Evolutionary conservation across 2,113 vertebrate genomes (phyloP), one percentile per base, ranked within the genome.

Genomic region (Lethenteron reissneri): DNA sequence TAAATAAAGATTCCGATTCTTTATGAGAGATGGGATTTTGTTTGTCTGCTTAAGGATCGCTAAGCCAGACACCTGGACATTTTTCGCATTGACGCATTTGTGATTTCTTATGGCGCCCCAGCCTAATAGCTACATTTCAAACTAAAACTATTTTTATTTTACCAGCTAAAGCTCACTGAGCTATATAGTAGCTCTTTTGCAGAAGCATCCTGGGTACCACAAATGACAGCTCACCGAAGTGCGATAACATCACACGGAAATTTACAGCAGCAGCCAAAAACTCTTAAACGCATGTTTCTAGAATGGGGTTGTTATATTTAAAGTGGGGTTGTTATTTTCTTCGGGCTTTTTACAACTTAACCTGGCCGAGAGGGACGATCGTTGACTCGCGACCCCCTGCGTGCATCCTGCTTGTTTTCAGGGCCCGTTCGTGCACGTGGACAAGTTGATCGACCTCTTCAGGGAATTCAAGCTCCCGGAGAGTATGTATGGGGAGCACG

Each of bases 381-480:
- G 9, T 56, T 58, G 57, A 12, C 12, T 17, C 15, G 8, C 15
- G 13, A 15, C 56, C 57, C 17, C 57, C 58, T 25, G 9, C 56
- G 14, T 25, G 9, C n/a, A 9, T 12, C 58, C 70, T 13, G 71
- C 57, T 2, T 72, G 57, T 57, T 73, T 78, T 72, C 77, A 99
- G 94, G 94, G 94, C 76, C 92, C 94, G 10, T 99, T 99, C 81
- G 92, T 99, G 70, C 90, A 95, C 84, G 92, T 99, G 76, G 94
- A 99, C 81, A 92, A 99, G 79, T 78, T 99, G 77, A 89, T 97
- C 83, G 94, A 99, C 79, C 83, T 84, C 77, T 87, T 97, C 72
- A 84, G 92, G 81, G 88, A 89, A 85, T 97, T 88, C 81, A 89
- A 86, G 75, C 84, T 99, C 77, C 94, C 94, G 78, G 90, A 92